phyloP scores from a whole-genome alignment of 2,113 vertebrate genomes.

The Nibea coibor region DNA sequence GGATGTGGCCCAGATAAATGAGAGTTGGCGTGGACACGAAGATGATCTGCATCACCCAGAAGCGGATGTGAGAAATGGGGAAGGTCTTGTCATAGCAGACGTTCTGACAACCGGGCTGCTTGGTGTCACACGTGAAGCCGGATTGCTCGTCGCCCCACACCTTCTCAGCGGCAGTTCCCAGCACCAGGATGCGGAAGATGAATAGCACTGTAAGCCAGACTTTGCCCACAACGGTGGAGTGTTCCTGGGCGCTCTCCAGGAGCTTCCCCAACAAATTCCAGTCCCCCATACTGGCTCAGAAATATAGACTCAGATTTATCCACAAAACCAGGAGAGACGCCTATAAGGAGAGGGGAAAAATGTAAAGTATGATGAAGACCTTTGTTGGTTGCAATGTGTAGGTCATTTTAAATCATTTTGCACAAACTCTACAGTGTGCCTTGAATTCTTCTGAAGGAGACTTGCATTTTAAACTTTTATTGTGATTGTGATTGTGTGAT shows the following conservation, averaged over 20 bases:
- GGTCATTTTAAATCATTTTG: too few species aligned
- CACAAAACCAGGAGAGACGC: constrained; percentile 39
- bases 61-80: constrained; percentile 92
- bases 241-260: constrained; percentile 90
- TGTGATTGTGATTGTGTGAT: too few species aligned
- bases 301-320: constrained; percentile 38
- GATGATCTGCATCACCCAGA: constrained; percentile 96
- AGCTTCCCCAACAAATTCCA: constrained; percentile 90
- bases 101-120: constrained; percentile 92
- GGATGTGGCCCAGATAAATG: constrained; percentile 90
- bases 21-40: constrained; percentile 91
- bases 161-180: constrained; percentile 88
- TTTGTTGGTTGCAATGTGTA: too few species aligned
- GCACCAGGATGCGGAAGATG: constrained; percentile 90
- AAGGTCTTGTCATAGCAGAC: constrained; percentile 92
- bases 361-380: neutral
- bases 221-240: constrained; percentile 91
- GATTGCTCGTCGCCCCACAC: constrained; percentile 91
- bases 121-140: constrained; percentile 91
- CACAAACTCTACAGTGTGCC: too few species aligned
- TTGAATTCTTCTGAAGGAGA: too few species aligned
- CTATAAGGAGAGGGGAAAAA: constrained; percentile 43
- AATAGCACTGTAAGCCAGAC: constrained; percentile 92
- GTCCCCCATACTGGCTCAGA: constrained; percentile 86
- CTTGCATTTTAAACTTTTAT: too few species aligned